Percentiles rank a stretch among this genome's conserved stretches.
phyloP scores from a whole-genome alignment of 1,140 invertebrate genomes.

The Drosophila santomea region DNA sequence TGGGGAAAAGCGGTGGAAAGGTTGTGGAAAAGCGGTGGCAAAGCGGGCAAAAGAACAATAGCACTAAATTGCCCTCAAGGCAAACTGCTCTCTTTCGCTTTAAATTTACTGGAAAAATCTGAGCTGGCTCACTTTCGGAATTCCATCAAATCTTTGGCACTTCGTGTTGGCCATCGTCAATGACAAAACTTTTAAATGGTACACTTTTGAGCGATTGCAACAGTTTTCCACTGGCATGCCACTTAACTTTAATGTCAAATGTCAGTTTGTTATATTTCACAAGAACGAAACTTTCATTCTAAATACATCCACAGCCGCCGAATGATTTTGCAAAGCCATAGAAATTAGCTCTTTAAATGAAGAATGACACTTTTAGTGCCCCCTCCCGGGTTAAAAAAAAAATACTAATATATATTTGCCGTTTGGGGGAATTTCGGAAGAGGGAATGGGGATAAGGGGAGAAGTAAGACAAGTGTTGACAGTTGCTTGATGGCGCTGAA shows the following conservation, averaged over 20 bases:
- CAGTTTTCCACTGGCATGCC: slow-evolving; percentile 35
- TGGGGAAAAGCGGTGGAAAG: slow-evolving; percentile 3
- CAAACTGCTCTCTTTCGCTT: slow-evolving; percentile 8
- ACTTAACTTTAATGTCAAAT: slow-evolving; percentile 76
- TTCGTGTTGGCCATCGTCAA: slow-evolving; percentile 22
- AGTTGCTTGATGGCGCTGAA: slow-evolving; percentile 59
- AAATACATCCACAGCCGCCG: slow-evolving; percentile 25
- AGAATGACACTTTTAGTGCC: slow-evolving; percentile 70
- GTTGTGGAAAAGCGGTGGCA: not conserved
- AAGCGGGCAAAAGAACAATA: slow-evolving; percentile 70
- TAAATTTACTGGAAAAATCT: slow-evolving; percentile 68
- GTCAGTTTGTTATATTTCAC: slow-evolving; percentile 45
- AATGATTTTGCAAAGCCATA: slow-evolving; percentile 53
- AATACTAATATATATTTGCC: slow-evolving; percentile 12
- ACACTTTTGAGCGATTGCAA: slow-evolving; percentile 72
- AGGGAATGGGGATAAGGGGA: slow-evolving; percentile 4
- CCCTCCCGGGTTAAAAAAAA: slow-evolving; percentile 3
- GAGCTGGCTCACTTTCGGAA: slow-evolving; percentile 46
- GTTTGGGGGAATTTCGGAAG: slow-evolving; percentile 27
- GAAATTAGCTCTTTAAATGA: slow-evolving; percentile 73
- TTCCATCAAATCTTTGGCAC: slow-evolving; percentile 48
- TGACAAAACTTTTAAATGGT: slow-evolving; percentile 77
- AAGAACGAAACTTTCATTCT: slow-evolving; percentile 23
- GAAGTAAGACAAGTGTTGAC: slow-evolving; percentile 52
- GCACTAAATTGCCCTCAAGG: slow-evolving; percentile 60